phyloP scores from a whole-genome alignment of 2,888 invertebrate species.

The Microctonus aethiopoides region DNA sequence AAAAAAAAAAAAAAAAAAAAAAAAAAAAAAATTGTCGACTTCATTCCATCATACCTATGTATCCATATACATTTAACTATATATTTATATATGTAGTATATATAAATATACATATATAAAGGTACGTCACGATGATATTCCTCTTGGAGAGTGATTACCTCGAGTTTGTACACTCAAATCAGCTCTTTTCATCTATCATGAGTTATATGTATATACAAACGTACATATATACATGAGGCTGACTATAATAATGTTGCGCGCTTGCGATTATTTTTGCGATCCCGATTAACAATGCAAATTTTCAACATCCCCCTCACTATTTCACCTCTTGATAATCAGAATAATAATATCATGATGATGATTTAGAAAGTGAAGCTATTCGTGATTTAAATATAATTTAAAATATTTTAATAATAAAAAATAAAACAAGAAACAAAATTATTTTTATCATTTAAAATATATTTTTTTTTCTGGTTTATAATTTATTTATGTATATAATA shows the following conservation, averaged over 20 bases:
- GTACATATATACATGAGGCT: neutral
- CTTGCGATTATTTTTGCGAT: constrained; percentile 51
- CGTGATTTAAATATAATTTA: constrained; percentile 11
- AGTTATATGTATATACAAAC: neutral
- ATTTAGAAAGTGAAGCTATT: constrained; percentile 53
- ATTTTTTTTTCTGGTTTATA: too few species aligned
- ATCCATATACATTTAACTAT: neutral
- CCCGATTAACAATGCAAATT: constrained; percentile 60
- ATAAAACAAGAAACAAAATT: neutral
- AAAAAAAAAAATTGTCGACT: neutral
- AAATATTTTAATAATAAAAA: neutral
- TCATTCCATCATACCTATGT: neutral
- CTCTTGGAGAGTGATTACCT: constrained; percentile 30
- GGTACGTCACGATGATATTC: constrained; percentile 25
- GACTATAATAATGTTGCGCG: constrained; percentile 12
- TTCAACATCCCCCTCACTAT: constrained; percentile 35
- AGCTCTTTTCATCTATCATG: constrained; percentile 30
- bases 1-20: too few species aligned
- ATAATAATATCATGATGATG: neutral
- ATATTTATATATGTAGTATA: neutral
- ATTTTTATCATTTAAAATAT: too few species aligned
- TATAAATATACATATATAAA: constrained; percentile 18
- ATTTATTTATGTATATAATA: too few species aligned
- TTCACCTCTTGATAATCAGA: constrained; percentile 42
- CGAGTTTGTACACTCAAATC: constrained; percentile 26